phyloP scores from a whole-genome alignment of 2,797 vertebrate species.

The Octomys mimax region DNA sequence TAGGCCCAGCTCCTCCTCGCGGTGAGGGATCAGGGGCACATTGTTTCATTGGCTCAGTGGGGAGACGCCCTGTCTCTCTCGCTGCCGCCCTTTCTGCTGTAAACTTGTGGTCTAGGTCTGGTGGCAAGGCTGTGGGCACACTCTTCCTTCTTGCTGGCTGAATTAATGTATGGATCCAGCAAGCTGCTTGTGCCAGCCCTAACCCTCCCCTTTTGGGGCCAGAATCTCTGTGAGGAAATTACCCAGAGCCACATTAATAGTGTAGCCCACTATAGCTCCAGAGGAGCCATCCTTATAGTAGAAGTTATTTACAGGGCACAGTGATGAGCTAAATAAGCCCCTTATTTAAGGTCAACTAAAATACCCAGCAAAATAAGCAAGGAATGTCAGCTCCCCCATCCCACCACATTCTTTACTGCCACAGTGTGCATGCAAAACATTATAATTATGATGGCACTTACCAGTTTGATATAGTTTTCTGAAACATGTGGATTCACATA shows the following conservation, averaged over 20 bases:
- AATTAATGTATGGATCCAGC: not conserved
- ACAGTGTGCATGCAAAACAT: not conserved
- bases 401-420: not conserved
- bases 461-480: not conserved
- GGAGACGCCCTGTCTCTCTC: not conserved
- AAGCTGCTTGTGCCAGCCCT: not conserved
- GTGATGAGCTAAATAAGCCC: not conserved
- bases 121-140: not conserved
- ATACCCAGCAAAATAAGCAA: not conserved
- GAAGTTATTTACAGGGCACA: not conserved
- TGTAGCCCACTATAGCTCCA: not conserved
- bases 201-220: no score
- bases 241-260: not conserved
- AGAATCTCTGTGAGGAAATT: not conserved
- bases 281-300: not conserved
- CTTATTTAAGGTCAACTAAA: not conserved
- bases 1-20: not conserved
- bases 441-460: not conserved
- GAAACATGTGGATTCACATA: not conserved
- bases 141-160: not conserved
- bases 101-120: not conserved
- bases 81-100: not conserved
- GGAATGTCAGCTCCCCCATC: fast-evolving
- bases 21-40: not conserved
- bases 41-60: not conserved